These are phyloP conservation scores for Sinosuthora webbiana DNA, from an alignment of 2,113 vertebrate species.

Conservation along the genomic window DNA sequence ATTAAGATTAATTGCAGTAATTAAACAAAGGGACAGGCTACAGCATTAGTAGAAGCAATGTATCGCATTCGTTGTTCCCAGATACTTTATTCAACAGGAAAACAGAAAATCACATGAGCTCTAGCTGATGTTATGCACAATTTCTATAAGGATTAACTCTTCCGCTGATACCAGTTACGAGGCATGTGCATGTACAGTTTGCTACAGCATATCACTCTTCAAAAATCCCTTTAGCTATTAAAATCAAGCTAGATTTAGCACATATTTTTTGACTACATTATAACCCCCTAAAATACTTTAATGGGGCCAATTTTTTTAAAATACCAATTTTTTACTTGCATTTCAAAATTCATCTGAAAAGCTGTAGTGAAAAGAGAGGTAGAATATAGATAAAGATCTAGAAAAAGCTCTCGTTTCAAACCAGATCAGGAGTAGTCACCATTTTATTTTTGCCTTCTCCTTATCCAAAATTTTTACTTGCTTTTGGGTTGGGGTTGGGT, in stretches of 20 bases:
- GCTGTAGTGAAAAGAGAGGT: neutral
- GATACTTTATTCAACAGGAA: constrained; percentile 7
- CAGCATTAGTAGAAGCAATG: constrained; percentile 9
- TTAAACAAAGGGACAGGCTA: constrained; percentile 53
- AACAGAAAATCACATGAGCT: neutral
- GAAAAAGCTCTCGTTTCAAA: neutral
- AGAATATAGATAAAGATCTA: neutral
- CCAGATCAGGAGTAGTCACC: neutral
- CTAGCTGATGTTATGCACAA: neutral
- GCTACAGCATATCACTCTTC: neutral
- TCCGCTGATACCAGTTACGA: neutral
- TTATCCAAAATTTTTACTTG: neutral
- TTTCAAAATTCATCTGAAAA: neutral
- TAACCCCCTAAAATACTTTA: neutral
- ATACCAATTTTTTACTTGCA: neutral
- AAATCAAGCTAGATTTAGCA: neutral
- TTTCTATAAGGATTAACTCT: constrained; percentile 9
- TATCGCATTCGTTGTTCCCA: neutral
- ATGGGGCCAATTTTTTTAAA: neutral
- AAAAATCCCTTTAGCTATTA: neutral
- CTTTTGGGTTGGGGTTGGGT: neutral
- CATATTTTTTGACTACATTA: neutral
- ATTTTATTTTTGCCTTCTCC: neutral
- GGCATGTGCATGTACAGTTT: neutral
- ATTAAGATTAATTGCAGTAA: constrained; percentile 67